phyloP scores from a whole-genome alignment of 1,140 invertebrate species.

The Caenorhabditis inopinata region DNA sequence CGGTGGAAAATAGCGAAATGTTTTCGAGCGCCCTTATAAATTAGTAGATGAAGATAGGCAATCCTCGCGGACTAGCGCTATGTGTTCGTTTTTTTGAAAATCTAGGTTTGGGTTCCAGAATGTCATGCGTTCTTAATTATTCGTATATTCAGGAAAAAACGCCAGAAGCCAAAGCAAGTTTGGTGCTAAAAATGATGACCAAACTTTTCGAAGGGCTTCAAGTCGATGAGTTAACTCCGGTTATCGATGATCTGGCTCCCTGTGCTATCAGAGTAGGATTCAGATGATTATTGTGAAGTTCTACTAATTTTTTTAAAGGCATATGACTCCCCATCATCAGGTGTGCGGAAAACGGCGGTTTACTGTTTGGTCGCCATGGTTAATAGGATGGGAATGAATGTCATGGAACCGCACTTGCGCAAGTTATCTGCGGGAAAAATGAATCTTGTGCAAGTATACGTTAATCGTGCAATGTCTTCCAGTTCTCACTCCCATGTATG shows the following conservation, averaged over 20 bases:
- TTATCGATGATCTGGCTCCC: not conserved
- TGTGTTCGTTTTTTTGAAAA: too few relatives aligned
- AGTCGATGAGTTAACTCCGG: not conserved
- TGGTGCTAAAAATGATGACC: constrained; percentile 21
- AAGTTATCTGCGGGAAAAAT: not conserved
- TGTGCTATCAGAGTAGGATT: not conserved
- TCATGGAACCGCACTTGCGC: not conserved
- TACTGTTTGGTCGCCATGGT: constrained; percentile 22
- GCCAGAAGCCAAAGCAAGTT: not conserved
- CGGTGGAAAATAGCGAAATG: too few relatives aligned
- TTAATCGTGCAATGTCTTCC: not conserved
- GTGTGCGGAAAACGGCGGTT: not conserved
- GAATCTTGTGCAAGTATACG: constrained; percentile 3
- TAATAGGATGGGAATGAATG: constrained; percentile 2
- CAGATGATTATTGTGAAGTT: too few relatives aligned
- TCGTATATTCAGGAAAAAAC: not conserved
- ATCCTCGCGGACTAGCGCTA: too few relatives aligned
- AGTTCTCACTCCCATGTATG: constrained; percentile 6
- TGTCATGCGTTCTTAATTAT: too few relatives aligned
- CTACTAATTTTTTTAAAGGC: not conserved
- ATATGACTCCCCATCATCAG: not conserved
- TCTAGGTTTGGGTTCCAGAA: too few relatives aligned
- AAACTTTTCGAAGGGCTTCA: not conserved
- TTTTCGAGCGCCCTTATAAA: too few relatives aligned
- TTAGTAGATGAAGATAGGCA: too few relatives aligned